Percentiles rank a stretch among this genome's conserved stretches.
Conservation (phyloP, 2,797 vertebrate species). For the Decapterus maruadsi region DNA sequence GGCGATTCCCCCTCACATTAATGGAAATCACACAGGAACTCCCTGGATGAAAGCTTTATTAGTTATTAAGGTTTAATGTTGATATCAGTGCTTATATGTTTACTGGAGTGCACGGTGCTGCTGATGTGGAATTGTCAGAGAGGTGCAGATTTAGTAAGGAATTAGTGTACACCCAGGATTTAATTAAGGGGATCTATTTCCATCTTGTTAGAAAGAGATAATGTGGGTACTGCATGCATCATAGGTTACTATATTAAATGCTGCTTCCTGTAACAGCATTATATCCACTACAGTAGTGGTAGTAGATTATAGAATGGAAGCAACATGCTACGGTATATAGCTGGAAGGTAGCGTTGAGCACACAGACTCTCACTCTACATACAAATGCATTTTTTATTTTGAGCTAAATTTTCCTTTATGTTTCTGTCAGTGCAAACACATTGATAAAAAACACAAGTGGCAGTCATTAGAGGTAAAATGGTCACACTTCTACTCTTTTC, state of each 20-base stretch:
- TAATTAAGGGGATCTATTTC: slow-evolving; percentile 85
- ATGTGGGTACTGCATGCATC: slow-evolving; percentile 77
- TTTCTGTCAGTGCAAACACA: background rate
- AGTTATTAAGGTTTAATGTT: slow-evolving; percentile 86
- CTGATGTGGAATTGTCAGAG: slow-evolving; percentile 80
- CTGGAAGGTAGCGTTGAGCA: background rate
- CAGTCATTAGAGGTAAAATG: slow-evolving; percentile 37
- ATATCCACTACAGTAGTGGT: slow-evolving; percentile 52
- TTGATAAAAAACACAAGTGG: slow-evolving; percentile 7
- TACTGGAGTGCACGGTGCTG: slow-evolving; percentile 73
- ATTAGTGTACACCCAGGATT: slow-evolving; percentile 83
- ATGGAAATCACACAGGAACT: slow-evolving; percentile 85
- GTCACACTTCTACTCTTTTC: slow-evolving; percentile 49
- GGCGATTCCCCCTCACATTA: slow-evolving; percentile 79
- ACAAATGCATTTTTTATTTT: background rate
- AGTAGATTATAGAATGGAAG: slow-evolving; percentile 50
- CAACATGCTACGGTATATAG: slow-evolving; percentile 16
- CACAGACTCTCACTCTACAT: background rate
- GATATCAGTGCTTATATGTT: slow-evolving; percentile 81
- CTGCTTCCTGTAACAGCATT: slow-evolving; percentile 65
- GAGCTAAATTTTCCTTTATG: background rate
- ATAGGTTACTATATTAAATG: slow-evolving; percentile 77
- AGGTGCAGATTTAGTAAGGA: slow-evolving; percentile 80
- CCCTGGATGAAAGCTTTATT: slow-evolving; percentile 83
- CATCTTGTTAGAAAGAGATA: slow-evolving; percentile 84